Evolutionary conservation across 2,113 vertebrate genomes (phyloP).

Genomic region (Oceanodroma tethys): DNA sequence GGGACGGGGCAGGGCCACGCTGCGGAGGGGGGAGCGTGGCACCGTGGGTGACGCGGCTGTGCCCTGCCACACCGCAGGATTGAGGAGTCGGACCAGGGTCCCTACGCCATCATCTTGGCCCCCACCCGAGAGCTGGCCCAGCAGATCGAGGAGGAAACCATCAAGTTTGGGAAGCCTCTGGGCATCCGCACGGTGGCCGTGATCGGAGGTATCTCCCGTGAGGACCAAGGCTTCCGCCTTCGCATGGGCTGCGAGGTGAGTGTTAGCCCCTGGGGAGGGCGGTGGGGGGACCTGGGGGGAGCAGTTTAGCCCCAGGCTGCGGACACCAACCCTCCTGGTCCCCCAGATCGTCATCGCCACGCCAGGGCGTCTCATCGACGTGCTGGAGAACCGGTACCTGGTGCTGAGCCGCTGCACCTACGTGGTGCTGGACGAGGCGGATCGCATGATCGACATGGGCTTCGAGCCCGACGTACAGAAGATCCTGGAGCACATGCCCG

Average conservation of each 20-base stretch:
- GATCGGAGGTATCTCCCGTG: slow-evolving; percentile 95
- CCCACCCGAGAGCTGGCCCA: slow-evolving; percentile 97
- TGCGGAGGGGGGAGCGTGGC: fast-evolving
- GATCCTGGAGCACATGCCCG: slow-evolving; percentile 97
- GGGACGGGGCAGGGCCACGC: not conserved
- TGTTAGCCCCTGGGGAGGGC: fast-evolving
- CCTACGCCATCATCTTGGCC: slow-evolving; percentile 95
- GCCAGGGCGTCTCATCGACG: slow-evolving; percentile 92
- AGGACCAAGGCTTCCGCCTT: slow-evolving; percentile 96
- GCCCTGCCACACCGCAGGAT: slow-evolving; percentile 73
- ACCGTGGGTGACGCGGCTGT: fast-evolving
- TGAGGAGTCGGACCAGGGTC: slow-evolving; percentile 96
- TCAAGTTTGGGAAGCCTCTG: slow-evolving; percentile 95
- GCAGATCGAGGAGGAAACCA: slow-evolving; percentile 98
- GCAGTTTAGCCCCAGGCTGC: fast-evolving
- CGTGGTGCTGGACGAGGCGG: slow-evolving; percentile 94
- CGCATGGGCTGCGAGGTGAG: slow-evolving; percentile 96
- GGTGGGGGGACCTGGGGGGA: not conserved
- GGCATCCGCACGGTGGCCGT: slow-evolving; percentile 96
- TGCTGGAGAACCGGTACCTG: slow-evolving; percentile 95
- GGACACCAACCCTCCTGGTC: fast-evolving
- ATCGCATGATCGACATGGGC: slow-evolving; percentile 99
- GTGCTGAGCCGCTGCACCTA: slow-evolving; percentile 97
- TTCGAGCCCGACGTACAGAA: slow-evolving; percentile 97
- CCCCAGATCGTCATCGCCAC: slow-evolving; percentile 94